A percentile compares a stretch with the other conserved stretches of the same genome.
Conservation (phyloP, 2,113 vertebrate species). For the Telmatochromis brachygnathus region DNA sequence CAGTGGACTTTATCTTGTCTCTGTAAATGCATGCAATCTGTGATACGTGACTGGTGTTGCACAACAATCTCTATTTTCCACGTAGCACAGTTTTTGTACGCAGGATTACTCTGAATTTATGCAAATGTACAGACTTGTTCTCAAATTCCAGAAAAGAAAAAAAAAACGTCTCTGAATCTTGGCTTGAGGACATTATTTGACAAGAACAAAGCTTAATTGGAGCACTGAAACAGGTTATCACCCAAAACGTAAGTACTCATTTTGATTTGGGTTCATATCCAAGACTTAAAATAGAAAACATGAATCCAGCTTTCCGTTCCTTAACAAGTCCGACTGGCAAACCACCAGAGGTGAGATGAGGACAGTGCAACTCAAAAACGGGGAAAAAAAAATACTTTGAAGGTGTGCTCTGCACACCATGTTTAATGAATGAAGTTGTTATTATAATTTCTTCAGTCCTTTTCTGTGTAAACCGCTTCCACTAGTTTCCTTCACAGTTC, state of each 20-base stretch:
- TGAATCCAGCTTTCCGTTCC: not conserved
- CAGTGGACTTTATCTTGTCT: not conserved
- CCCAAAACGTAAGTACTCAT: not conserved
- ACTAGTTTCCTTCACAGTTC: conserved; percentile 42
- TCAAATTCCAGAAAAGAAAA: not conserved
- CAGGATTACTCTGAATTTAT: conserved; percentile 21
- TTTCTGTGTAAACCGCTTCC: not conserved
- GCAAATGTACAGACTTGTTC: conserved; percentile 4
- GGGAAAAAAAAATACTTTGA: not conserved
- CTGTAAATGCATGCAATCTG: not conserved
- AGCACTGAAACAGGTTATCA: not conserved
- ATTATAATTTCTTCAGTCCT: conserved; percentile 1
- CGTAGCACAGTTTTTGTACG: not conserved
- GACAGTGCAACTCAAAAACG: conserved; percentile 14
- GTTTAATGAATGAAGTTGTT: conserved; percentile 47
- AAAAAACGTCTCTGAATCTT: not conserved
- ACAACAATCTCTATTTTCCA: not conserved
- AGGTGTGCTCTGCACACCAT: not conserved
- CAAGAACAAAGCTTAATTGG: not conserved
- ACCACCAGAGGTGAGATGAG: conserved; percentile 55
- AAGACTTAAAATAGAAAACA: conserved; percentile 17
- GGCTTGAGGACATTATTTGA: not conserved
- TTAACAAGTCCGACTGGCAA: not conserved
- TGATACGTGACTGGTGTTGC: not conserved
- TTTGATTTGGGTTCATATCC: not conserved